Conservation (phyloP, 2,888 invertebrate genomes). For the Timema cristinae region DNA sequence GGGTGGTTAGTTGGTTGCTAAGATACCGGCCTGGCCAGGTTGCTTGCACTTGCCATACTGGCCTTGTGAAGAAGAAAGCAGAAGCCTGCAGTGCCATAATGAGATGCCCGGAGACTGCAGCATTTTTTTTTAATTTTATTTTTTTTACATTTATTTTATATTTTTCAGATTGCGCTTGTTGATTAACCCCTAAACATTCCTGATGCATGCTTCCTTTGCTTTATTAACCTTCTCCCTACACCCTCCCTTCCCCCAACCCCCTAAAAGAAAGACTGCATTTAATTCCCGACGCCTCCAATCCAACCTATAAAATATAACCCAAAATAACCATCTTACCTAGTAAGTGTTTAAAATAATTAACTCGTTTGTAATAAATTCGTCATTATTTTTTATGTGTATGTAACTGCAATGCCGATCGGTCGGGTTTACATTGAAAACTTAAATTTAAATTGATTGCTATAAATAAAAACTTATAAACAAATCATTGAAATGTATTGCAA, state of each 20-base stretch:
- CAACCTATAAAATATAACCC: no score
- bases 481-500: no score
- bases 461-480: no score
- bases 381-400: no score
- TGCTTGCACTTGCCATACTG: conserved; percentile 13
- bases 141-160: neutral
- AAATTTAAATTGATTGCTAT: neutral
- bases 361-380: no score
- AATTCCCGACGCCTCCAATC: no score
- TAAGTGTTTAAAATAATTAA: no score
- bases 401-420: neutral
- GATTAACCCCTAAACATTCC: neutral
- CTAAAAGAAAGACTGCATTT: no score
- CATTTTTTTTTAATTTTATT: neutral
- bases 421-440: conserved; percentile 27
- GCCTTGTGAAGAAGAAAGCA: conserved; percentile 4
- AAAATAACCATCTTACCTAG: no score
- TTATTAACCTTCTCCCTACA: neutral
- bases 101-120: neutral
- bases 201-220: conserved; percentile 14
- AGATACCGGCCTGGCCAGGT: conserved; percentile 1
- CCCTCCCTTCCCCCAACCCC: no score
- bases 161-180: no score
- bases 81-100: conserved; percentile 1
- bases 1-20: neutral